A percentile compares a stretch with the other conserved stretches of the same genome.
These are phyloP conservation scores for Lasioglossum calceatum DNA, from an alignment of 2,888 invertebrate genomes.

Conservation along the genomic window DNA sequence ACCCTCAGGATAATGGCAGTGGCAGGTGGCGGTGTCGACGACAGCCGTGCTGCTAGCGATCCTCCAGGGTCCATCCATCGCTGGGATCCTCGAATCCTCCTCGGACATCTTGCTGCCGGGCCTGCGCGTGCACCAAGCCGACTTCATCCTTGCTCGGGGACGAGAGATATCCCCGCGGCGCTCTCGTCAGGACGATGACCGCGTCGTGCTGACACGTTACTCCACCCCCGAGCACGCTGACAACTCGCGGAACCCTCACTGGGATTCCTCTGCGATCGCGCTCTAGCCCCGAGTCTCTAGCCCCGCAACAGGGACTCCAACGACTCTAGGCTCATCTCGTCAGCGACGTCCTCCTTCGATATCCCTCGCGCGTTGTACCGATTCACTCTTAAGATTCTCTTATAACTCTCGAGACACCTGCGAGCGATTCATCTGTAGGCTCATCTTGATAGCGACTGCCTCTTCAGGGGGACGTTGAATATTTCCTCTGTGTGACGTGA, in stretches of 20 bases:
- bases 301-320: not conserved
- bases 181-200: not conserved
- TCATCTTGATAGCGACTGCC: not conserved
- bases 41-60: not conserved
- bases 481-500: not conserved
- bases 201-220: not conserved
- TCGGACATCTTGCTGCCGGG: slow-evolving; percentile 21
- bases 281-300: not conserved
- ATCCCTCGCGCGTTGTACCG: not conserved
- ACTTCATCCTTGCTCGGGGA: slow-evolving; percentile 37
- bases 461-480: not conserved
- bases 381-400: not conserved
- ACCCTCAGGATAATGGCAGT: slow-evolving; percentile 40
- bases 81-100: not conserved
- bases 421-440: not conserved
- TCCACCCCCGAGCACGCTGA: not conserved
- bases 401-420: not conserved
- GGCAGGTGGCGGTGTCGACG: not conserved
- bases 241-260: not conserved
- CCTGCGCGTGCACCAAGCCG: slow-evolving; percentile 46
- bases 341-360: not conserved
- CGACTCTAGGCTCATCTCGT: not conserved
- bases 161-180: not conserved
- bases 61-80: not conserved
- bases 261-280: not conserved